Evolutionary conservation across 1,140 invertebrate genomes (phyloP).

Genomic region (Gerris buenoi): DNA sequence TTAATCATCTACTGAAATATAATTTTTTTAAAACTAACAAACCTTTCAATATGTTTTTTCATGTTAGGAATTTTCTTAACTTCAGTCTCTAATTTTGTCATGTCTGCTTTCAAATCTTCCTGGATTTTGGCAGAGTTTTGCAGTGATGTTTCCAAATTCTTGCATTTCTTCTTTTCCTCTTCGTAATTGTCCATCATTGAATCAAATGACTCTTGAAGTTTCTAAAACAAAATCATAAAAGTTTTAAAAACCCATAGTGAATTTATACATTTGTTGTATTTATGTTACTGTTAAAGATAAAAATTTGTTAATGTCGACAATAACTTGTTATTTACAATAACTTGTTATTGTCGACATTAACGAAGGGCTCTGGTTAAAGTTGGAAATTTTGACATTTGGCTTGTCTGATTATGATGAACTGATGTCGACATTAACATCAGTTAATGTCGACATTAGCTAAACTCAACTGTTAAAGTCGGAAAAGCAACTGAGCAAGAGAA

Average conservation of each 20-base stretch:
- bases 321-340: neutral
- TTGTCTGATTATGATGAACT: neutral
- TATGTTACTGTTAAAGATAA: too few relatives aligned
- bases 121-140: slow-evolving; percentile 9
- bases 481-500: too few relatives aligned
- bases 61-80: slow-evolving; percentile 13
- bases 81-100: slow-evolving; percentile 9
- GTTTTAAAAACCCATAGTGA: too few relatives aligned
- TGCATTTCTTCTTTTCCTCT: slow-evolving; percentile 11
- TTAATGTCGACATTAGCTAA: too few relatives aligned
- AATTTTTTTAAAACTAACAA: too few relatives aligned
- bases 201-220: slow-evolving; percentile 18
- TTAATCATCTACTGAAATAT: too few relatives aligned
- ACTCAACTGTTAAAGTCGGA: too few relatives aligned
- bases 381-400: neutral
- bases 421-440: neutral
- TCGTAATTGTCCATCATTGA: slow-evolving; percentile 14
- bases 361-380: too few relatives aligned
- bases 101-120: slow-evolving; percentile 14
- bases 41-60: slow-evolving; percentile 16
- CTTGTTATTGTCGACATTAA: neutral
- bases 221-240: slow-evolving; percentile 8
- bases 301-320: too few relatives aligned
- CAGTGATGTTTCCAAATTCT: slow-evolving; percentile 8
- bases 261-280: too few relatives aligned